Base-by-base conservation (phyloP, 2,113 vertebrate species). In the Phasianus colchicus region DNA sequence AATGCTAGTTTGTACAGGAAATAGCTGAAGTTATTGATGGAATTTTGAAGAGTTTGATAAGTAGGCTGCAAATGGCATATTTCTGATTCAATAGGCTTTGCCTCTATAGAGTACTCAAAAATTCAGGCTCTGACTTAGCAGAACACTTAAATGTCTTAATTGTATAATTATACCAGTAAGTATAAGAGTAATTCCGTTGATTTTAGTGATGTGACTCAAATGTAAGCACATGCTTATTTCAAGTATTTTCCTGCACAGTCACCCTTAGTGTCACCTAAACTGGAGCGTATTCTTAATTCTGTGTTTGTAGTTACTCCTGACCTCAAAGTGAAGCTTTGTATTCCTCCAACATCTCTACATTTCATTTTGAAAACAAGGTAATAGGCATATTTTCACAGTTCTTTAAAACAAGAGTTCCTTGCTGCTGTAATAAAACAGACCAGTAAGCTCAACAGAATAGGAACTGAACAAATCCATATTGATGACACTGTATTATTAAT, bases 401-500 rank as follows among this genome's bases (percentile, higher is more conserved):
- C 64, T 60, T 93, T 66, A 61, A 86, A 88, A 81, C 54, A 21
- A 21, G 54, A 18, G 29, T 36, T 71, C 72, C 74, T 88, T 84
- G 63, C 54, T 80, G 69, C 43, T 76, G 38, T 55, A 70, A 79
- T 76, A 92, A 86, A 94, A 73, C 9, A 88, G 78, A 77, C 25
- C n/a, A 42, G 70, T 29, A 57, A 21, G 57, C 61, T 94, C 65
- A 71, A 79, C 0, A 54, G 61, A 91, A 61, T 9, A 82, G 30
- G 45, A 85, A 96, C 69, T 81, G 76, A 66, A 64, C 47, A 94
- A 77, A 93, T 94, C 69, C 85, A 81, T 86, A 58, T 13, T 92
- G 90, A 94, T 96, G 71, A 79, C 82, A 94, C 29, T 38, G 13
- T 93, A 87, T 96, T 95, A 97, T 95, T 96, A 96, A 96, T 90